phyloP scores from a whole-genome alignment of 2,888 invertebrate species.

The Exocentrus adspersus region DNA sequence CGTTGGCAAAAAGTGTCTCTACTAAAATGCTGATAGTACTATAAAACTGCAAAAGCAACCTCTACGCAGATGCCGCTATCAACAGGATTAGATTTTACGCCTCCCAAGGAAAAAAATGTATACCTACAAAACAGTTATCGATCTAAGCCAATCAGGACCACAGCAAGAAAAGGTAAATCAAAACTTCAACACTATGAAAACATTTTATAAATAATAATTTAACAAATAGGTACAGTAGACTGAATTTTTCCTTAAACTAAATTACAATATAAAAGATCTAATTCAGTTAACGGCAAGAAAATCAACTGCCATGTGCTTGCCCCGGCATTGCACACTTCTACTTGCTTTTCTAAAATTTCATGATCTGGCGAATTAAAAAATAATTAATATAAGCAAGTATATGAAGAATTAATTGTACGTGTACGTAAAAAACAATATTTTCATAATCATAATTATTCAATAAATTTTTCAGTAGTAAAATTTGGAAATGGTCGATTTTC shows the following conservation, averaged over 20 bases:
- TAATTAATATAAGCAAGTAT: too few relatives aligned
- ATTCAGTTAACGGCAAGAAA: conserved; percentile 24
- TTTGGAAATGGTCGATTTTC: conserved; percentile 2
- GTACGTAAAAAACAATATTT: too few relatives aligned
- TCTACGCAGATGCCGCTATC: conserved; percentile 22
- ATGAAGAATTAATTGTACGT: too few relatives aligned
- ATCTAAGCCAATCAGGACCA: conserved; percentile 31
- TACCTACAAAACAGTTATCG: conserved; percentile 5
- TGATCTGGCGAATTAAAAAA: too few relatives aligned
- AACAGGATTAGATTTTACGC: conserved; percentile 20
- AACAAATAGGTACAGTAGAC: conserved; percentile 23
- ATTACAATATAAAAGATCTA: conserved; percentile 29
- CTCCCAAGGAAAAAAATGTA: conserved; percentile 1
- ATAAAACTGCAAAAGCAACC: conserved; percentile 32
- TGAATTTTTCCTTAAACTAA: conserved; percentile 31
- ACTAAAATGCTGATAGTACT: conserved; percentile 36
- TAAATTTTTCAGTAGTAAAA: conserved; percentile 3
- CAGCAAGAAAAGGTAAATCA: conserved; percentile 9
- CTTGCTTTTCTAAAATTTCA: too few relatives aligned
- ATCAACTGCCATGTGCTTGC: conserved; percentile 17
- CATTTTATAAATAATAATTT: conserved; percentile 24
- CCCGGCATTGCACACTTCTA: conserved; percentile 4
- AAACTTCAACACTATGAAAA: conserved; percentile 16
- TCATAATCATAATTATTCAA: not conserved
- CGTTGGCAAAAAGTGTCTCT: conserved; percentile 27